Conservation (phyloP, 2,888 invertebrate genomes). For the Dolomedes plantarius region DNA sequence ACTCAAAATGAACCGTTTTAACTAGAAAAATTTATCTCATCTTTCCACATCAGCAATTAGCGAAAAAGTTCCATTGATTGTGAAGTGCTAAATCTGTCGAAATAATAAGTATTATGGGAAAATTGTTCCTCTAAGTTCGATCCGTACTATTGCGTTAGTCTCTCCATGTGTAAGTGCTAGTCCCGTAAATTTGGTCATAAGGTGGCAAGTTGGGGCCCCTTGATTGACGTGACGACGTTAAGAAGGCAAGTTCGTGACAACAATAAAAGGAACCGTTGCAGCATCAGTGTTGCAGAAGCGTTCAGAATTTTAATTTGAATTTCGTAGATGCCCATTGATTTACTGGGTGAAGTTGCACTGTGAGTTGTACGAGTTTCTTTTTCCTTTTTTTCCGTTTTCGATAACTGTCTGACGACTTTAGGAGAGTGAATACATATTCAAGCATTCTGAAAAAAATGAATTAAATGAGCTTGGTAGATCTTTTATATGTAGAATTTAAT, state of each 20-base stretch:
- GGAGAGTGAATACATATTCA: no score
- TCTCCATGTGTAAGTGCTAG: neutral
- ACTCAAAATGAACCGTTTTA: no score
- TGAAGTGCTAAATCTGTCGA: neutral
- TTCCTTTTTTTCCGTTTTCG: no score
- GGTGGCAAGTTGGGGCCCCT: neutral
- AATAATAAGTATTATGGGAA: neutral
- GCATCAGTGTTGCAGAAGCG: neutral
- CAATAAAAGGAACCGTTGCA: slow-evolving; percentile 8
- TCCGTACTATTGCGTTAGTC: neutral
- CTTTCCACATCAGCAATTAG: neutral
- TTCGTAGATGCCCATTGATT: neutral
- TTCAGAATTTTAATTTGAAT: slow-evolving; percentile 12
- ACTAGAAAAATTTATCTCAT: no score
- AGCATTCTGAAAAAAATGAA: no score
- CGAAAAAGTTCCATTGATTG: neutral
- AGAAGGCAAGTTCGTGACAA: slow-evolving; percentile 1
- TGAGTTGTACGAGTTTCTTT: no score
- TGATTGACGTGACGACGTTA: neutral
- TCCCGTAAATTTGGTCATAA: neutral
- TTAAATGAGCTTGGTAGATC: no score
- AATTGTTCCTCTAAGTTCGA: neutral
- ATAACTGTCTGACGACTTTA: no score
- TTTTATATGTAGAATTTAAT: no score
- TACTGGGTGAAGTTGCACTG: neutral